Percentiles rank a stretch among this genome's conserved stretches.
Conservation (phyloP, 2,888 invertebrate species). For the Drepanosiphum platanoidis region DNA sequence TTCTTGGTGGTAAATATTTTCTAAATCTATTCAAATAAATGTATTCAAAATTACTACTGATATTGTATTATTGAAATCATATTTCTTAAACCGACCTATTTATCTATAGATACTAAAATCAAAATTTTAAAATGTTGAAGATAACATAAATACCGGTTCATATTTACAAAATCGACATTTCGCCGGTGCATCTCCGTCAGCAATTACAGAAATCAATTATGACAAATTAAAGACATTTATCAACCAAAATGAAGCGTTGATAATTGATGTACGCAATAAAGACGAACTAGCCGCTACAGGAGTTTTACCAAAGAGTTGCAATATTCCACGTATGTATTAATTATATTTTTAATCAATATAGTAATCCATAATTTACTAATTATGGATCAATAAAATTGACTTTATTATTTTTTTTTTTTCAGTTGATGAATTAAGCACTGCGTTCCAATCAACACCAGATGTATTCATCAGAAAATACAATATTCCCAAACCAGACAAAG, state of each 20-base stretch:
- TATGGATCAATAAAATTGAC: background rate
- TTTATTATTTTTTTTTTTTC: constrained; percentile 7
- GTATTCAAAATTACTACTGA: no score
- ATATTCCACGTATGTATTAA: constrained; percentile 60
- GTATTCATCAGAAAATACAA: constrained; percentile 49
- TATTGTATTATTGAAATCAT: background rate
- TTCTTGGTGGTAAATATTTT: background rate
- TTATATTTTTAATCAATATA: background rate
- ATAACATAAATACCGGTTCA: background rate
- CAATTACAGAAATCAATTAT: constrained; percentile 4
- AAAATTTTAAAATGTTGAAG: constrained; percentile 28
- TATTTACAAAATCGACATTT: constrained; percentile 5
- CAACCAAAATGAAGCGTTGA: constrained; percentile 10
- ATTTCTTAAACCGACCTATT: background rate
- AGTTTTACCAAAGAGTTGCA: constrained; percentile 57
- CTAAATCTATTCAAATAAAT: no score
- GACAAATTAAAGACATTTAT: constrained; percentile 14
- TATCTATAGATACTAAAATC: background rate
- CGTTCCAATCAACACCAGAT: constrained; percentile 36
- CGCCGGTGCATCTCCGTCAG: background rate
- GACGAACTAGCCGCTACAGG: constrained; percentile 58
- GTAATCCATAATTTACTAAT: background rate
- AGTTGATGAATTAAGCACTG: constrained; percentile 54
- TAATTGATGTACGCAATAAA: constrained; percentile 61
- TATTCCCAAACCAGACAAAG: constrained; percentile 44